A percentile compares a stretch with the other conserved stretches of the same genome.
Conservation (phyloP, 1,140 invertebrate genomes). For the Saccostrea glomerata region DNA sequence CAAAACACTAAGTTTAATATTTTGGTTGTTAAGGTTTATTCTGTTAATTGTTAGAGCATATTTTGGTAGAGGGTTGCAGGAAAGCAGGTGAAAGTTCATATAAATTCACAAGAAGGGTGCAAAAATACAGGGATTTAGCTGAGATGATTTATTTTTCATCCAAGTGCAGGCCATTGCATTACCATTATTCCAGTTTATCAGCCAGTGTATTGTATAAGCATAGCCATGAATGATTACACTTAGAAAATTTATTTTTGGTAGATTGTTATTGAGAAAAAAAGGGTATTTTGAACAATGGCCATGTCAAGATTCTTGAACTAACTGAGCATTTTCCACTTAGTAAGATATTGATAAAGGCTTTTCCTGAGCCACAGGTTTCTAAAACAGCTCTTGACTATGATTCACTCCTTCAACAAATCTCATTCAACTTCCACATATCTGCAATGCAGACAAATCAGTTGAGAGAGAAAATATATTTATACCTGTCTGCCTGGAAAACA, state of each 20-base stretch:
- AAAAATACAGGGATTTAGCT: neutral
- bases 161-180: slow-evolving; percentile 24
- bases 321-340: slow-evolving; percentile 22
- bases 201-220: slow-evolving; percentile 13
- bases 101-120: neutral
- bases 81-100: neutral
- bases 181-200: neutral
- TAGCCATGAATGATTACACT: slow-evolving; percentile 24
- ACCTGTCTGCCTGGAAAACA: neutral
- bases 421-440: slow-evolving; percentile 24
- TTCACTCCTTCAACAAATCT: slow-evolving; percentile 37
- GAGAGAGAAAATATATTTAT: slow-evolving; percentile 17
- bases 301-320: slow-evolving; percentile 31
- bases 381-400: slow-evolving; percentile 2
- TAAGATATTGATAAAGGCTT: slow-evolving; percentile 29
- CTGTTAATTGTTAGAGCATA: too few relatives aligned
- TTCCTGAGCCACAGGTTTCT: slow-evolving; percentile 2
- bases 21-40: too few relatives aligned
- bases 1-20: too few relatives aligned
- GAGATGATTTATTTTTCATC: slow-evolving; percentile 3
- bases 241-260: slow-evolving; percentile 25
- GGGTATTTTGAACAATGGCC: slow-evolving; percentile 23
- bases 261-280: slow-evolving; percentile 30
- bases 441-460: neutral
- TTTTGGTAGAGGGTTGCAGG: too few relatives aligned